Evolutionary conservation across 2,888 invertebrate genomes (phyloP).

Genomic region (Platycheirus rosarum): DNA sequence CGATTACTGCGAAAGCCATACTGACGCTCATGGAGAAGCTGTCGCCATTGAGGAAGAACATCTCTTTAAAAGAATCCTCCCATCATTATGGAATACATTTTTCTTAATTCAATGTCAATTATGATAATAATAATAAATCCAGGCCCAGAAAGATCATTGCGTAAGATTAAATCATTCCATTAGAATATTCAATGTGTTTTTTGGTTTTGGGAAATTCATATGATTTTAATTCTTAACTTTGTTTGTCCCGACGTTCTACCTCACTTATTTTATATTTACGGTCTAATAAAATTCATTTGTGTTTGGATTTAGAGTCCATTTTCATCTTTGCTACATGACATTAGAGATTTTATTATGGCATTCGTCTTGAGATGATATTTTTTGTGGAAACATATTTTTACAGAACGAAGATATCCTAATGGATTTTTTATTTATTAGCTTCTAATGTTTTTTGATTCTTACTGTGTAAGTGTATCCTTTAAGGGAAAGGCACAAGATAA

Average conservation of each 20-base stretch:
- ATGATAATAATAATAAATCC: too few relatives aligned
- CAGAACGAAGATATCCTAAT: constrained; percentile 59
- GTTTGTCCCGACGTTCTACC: constrained; percentile 26
- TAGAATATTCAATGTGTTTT: constrained; percentile 17
- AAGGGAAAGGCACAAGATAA: neutral
- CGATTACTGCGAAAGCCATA: too few relatives aligned
- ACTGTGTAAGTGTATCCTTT: neutral
- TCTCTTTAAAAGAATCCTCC: too few relatives aligned
- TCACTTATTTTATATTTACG: constrained; percentile 48
- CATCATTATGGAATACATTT: too few relatives aligned
- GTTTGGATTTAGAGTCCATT: neutral
- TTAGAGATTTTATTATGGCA: neutral
- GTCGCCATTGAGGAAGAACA: too few relatives aligned
- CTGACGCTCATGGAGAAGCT: too few relatives aligned
- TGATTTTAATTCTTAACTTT: constrained; percentile 50
- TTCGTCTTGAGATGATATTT: constrained; percentile 33
- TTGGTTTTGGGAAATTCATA: constrained; percentile 31
- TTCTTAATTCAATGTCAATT: too few relatives aligned
- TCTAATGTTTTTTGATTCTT: neutral
- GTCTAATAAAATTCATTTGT: constrained; percentile 37
- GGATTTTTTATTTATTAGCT: constrained; percentile 68
- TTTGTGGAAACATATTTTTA: constrained; percentile 63
- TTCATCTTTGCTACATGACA: constrained; percentile 50
- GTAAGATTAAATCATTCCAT: constrained; percentile 37
- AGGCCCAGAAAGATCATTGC: too few relatives aligned